Evolutionary conservation across 2,113 vertebrate species (phyloP), one percentile per base, ranked within the genome.

Genomic region (Parus major): DNA sequence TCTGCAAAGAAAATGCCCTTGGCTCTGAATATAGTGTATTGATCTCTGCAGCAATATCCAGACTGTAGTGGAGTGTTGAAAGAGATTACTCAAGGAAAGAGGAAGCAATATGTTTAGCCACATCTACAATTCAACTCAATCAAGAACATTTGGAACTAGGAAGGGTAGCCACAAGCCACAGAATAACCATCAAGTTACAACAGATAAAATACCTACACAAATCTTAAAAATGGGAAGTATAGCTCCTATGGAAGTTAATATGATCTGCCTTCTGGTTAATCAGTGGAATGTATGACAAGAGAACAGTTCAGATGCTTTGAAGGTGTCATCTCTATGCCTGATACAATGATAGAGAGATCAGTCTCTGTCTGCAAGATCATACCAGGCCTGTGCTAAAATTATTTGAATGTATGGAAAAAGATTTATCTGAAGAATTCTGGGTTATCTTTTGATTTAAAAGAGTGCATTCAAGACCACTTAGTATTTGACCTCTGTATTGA

Each of bases 131-230:
- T 80, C 49, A 57, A 44, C 88, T 90, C 76, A 89, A 22, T 95
- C 59, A 41, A 86, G 86, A 86, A 41, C 59, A 82, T 55, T 79
- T 77, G n/a, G 57, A 92, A 87, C 44, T 82, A 82, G 31, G 19
- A 49, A 7, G 28, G 60, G 36, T 92, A 91, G 49, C 96, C 95
- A 90, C 95, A 97, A 97, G 83, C 97, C 96, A 81, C 92, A 90
- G 49, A 86, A 82, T 52, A 92, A 69, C 73, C 71, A 61, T 31
- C 4, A 22, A 66, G 78, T 72, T 87, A 29, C 36, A 88, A 71
- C 27, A 88, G 64, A 76, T 2, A 2, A 81, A 78, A 82, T 88
- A 90, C 35, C 59, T 84, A 55, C 15, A 29, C 52, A 14, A 53
- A 78, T 86, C 60, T 56, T 77, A 17, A 66, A 82, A 86, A 81